phyloP scores from a whole-genome alignment of 2,888 invertebrate species.

The Druceiella hillmani region DNA sequence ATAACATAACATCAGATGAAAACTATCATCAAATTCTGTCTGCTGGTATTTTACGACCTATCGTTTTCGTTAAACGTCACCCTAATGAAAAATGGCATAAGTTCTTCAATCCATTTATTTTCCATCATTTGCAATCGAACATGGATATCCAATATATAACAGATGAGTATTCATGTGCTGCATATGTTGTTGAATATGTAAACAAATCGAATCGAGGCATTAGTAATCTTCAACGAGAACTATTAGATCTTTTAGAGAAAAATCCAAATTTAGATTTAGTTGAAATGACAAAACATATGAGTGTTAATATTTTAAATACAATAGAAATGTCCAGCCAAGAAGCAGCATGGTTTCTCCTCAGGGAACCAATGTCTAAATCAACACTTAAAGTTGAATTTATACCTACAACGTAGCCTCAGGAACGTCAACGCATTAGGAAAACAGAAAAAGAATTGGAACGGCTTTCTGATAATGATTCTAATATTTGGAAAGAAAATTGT shows the following conservation, averaged over 20 bases:
- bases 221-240: conserved; percentile 28
- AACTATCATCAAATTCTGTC: conserved; percentile 24
- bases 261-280: conserved; percentile 24
- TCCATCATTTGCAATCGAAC: conserved; percentile 20
- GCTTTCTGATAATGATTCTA: conserved; percentile 21
- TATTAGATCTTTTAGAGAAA: conserved; percentile 27
- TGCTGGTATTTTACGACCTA: conserved; percentile 19
- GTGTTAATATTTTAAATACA: conserved; percentile 29
- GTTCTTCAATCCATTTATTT: conserved; percentile 25
- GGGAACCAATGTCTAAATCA: background rate
- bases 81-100: conserved; percentile 24
- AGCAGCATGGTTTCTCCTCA: conserved; percentile 23
- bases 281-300: conserved; percentile 22
- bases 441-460: conserved; percentile 22
- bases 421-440: conserved; percentile 27
- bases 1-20: conserved; percentile 24
- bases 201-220: conserved; percentile 32
- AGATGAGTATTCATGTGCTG: conserved; percentile 29
- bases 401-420: conserved; percentile 23
- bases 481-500: conserved; percentile 29
- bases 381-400: conserved; percentile 10
- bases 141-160: conserved; percentile 27
- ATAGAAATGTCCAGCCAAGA: conserved; percentile 35
- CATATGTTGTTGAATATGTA: conserved; percentile 31
- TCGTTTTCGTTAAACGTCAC: conserved; percentile 20